Evolutionary conservation across 2,888 invertebrate species (phyloP), one percentile per base, ranked within the genome.

Genomic region (Rhimphoctona megacephalus): DNA sequence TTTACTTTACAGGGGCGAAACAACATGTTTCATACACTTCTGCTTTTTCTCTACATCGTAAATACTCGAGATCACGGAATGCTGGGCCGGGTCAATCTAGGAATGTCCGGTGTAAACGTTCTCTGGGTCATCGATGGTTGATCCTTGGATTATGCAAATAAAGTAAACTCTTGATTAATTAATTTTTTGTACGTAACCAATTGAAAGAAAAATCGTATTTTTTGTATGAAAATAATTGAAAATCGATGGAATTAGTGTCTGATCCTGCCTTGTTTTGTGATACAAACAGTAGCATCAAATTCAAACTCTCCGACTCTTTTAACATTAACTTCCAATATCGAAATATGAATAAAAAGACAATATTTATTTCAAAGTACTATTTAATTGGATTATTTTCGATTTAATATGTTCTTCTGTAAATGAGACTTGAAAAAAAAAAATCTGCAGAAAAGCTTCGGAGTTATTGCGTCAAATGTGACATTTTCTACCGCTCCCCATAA

Each of bases 21-120:
- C 95, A 98, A 98, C 95, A 95, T 98, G 91, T 97, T 98, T 93
- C 98, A 98, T 94, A 96, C 98, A 76, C 95, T 98, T 87, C 95
- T 98, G 90, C 96, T 98, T 91, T 97, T 98, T 94, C 94, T 98
- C 61, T 96, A 97, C 92, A 96, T 96, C 91, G 96, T 98, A 88
- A 97, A 97, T 90, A 95, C 95, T 88, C 96, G 96, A 90, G 96
- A 97, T 90, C 96, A 96, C 89, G 97, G 97, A 25, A 96, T 97
- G 95, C 94, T 98, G 64, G 97, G 97, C 92, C 96, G 97, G 91
- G 97, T 97, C 70, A 96, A 97, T 94, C 94, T 98, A 72, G 97
- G 97, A 69, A 95, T 96, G 93, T 97, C 97, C 76, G 98, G 98
- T 80, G 96, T 98, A 89, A 98, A 98, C 94, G 96, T 98, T 94